Evolutionary conservation across 2,797 vertebrate genomes (phyloP).

Genomic region (Pseudochaenichthys georgianus): DNA sequence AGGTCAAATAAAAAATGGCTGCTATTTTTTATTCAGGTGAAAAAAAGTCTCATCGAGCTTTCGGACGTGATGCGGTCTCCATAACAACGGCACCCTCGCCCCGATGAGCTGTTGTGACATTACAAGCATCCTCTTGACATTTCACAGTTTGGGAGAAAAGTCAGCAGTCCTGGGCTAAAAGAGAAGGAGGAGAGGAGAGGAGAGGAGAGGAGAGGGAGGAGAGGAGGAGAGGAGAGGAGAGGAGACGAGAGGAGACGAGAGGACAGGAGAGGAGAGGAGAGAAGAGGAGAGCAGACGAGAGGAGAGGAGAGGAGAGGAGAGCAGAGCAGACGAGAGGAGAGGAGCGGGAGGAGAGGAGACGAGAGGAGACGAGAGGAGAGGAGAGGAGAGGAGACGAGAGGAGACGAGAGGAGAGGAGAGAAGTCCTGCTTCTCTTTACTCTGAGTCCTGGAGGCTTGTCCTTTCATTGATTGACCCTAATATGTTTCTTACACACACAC

Average conservation of each 20-base stretch:
- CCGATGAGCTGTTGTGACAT: constrained; percentile 22
- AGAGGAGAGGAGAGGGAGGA: background rate
- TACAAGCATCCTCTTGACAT: constrained; percentile 57
- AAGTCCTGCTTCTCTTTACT: constrained; percentile 13
- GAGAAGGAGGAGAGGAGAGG: constrained; percentile 12
- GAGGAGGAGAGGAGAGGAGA: constrained; percentile 14
- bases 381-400: background rate
- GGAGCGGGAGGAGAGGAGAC: no score
- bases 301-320: background rate
- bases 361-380: background rate
- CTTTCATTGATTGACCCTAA: constrained; percentile 57
- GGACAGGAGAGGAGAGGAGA: no score
- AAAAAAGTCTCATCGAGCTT: constrained; percentile 20
- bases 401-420: background rate
- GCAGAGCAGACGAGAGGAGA: no score
- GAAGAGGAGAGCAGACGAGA: constrained; percentile 2
- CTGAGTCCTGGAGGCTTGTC: constrained; percentile 16
- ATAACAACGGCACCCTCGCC: constrained; percentile 10
- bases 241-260: background rate
- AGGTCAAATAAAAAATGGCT: background rate
- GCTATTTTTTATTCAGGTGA: background rate
- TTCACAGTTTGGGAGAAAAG: constrained; percentile 60
- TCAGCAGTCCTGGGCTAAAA: constrained; percentile 35
- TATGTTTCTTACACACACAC: constrained; percentile 37
- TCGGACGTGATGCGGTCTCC: constrained; percentile 6